Base-by-base conservation (phyloP, 2,797 vertebrate species). In the Cirrhinus molitorella region DNA sequence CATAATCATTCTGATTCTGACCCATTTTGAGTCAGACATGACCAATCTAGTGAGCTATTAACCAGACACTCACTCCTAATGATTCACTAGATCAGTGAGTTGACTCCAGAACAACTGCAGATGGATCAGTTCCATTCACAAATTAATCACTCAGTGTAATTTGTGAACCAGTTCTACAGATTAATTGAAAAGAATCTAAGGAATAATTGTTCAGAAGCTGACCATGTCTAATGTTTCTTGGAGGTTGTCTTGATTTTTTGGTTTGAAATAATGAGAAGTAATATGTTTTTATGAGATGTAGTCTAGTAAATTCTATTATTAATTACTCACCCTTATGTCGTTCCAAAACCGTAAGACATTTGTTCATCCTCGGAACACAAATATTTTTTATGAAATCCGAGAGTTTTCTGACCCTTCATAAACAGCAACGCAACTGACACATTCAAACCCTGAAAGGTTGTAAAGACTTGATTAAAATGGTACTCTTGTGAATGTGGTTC, bases 91-190 rank as follows among this genome's bases (percentile, higher is more conserved):
- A 70, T 70, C 43, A 19, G n/a, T 47, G 40, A 16, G 13, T 28
- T 70, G 23, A 71, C 17, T 71, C 45, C 3, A 49, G 68, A 70
- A 25, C 67, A 70, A 14, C 68, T 71, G n/a, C 23, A 70, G 10
- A 14, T 49, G 16, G 43, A 71, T 70, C 40, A 17, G n/a, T 47
- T 1, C 4, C 12, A 23, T 47, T 70, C 0, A 0, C 14, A 28
- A 43, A 70, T 25, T 0, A 61, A 61, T 57, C 11, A 43, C 40
- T 43, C 40, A 43, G 0, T 43, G 2, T 14, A 47, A 25, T 70
- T 17, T 17, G 68, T 49, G 23, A 47, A 45, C 3, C 3, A 9
- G 25, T 70, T 25, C 23, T 45, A 49, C 14, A 49, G 16, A 49
- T 45, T 45, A 3, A 45, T 12, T 49, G 16, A 72, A 72, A 72